phyloP scores from a whole-genome alignment of 2,888 invertebrate species.

The Euzophera pinguis region DNA sequence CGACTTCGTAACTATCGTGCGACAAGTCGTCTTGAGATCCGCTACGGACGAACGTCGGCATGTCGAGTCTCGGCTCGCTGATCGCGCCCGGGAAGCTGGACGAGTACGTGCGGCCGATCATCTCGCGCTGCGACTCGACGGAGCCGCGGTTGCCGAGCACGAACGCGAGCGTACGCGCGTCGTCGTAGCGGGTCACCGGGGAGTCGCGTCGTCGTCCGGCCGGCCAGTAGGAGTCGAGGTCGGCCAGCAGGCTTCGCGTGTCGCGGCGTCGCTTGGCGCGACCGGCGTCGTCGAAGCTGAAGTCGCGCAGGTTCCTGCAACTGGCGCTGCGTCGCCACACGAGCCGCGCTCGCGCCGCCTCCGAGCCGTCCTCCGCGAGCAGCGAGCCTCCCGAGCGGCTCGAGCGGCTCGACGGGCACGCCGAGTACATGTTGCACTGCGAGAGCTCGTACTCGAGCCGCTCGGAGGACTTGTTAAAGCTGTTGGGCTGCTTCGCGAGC shows the following conservation, averaged over 20 bases:
- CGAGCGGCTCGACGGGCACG: slow-evolving; percentile 61
- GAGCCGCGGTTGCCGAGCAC: slow-evolving; percentile 69
- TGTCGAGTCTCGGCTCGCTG: slow-evolving; percentile 83
- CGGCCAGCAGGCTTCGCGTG: slow-evolving; percentile 57
- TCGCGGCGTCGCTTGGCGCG: slow-evolving; percentile 81
- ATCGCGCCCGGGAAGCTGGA: slow-evolving; percentile 92
- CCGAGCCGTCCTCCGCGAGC: slow-evolving; percentile 40
- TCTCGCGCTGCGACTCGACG: slow-evolving; percentile 84
- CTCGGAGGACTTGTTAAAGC: slow-evolving; percentile 66
- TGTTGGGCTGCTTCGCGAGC: slow-evolving; percentile 65
- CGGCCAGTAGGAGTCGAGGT: slow-evolving; percentile 56
- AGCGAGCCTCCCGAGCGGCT: slow-evolving; percentile 60
- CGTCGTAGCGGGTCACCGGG: slow-evolving; percentile 83
- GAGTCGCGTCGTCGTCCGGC: slow-evolving; percentile 79
- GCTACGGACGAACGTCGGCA: slow-evolving; percentile 81
- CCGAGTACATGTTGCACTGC: slow-evolving; percentile 78
- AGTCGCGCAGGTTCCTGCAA: slow-evolving; percentile 90
- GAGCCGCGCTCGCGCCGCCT: slow-evolving; percentile 53
- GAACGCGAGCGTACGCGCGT: slow-evolving; percentile 74
- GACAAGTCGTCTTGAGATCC: slow-evolving; percentile 92
- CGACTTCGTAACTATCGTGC: slow-evolving; percentile 92
- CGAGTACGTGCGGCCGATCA: slow-evolving; percentile 87
- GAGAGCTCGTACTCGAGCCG: slow-evolving; percentile 80
- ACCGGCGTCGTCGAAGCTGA: slow-evolving; percentile 85
- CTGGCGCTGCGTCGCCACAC: slow-evolving; percentile 90